Evolutionary conservation across 2,797 vertebrate genomes (phyloP).

Genomic region (Lithobates pipiens): DNA sequence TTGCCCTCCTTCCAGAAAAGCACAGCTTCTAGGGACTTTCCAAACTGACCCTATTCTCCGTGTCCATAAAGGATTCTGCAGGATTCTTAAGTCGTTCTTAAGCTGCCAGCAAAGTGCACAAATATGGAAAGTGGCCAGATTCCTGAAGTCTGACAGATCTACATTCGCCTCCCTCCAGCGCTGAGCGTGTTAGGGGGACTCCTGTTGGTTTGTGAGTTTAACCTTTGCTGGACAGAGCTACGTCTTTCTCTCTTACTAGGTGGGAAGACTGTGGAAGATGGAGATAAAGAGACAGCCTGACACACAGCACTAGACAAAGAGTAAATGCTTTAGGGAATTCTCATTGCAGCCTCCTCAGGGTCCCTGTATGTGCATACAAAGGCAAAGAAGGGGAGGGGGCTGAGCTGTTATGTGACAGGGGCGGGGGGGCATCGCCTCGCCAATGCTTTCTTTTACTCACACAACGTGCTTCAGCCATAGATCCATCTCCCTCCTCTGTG

Average conservation of each 20-base stretch:
- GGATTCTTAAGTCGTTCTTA: conserved; percentile 4
- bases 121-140: conserved; percentile 10
- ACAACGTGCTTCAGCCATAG: conserved; percentile 19
- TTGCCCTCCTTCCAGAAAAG: background rate
- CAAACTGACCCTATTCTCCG: background rate
- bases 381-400: conserved; percentile 42
- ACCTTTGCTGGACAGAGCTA: conserved; percentile 15
- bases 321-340: conserved; percentile 76
- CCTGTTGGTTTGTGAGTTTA: conserved; percentile 1
- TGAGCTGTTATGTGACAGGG: conserved; percentile 24
- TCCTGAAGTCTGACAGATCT: conserved; percentile 41
- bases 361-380: conserved; percentile 53
- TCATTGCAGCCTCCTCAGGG: conserved; percentile 70
- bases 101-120: conserved; percentile 30
- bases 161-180: conserved; percentile 8
- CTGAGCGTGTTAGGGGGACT: conserved; percentile 12
- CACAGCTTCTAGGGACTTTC: conserved; percentile 20
- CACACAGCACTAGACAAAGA: conserved; percentile 58
- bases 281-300: conserved; percentile 27
- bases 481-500: background rate
- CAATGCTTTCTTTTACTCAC: conserved; percentile 23
- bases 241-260: conserved; percentile 1
- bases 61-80: background rate
- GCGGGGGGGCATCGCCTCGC: conserved; percentile 3
- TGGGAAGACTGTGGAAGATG: conserved; percentile 34